Evolutionary conservation across 1,140 invertebrate genomes (phyloP), one percentile per base, ranked within the genome.

Genomic region (Homarus americanus): DNA sequence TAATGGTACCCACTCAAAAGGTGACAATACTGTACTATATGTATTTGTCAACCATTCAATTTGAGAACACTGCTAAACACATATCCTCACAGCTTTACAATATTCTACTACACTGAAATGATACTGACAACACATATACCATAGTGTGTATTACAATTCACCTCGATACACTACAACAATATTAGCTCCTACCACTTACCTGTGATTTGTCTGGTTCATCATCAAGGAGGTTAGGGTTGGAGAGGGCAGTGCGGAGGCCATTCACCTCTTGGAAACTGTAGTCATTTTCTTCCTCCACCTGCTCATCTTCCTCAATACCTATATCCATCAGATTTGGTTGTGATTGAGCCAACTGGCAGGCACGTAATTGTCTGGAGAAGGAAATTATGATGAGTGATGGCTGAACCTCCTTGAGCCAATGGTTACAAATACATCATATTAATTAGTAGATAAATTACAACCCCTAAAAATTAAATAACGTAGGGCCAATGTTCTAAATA

Each of bases 251-350:
- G 10, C 91, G 72, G 38, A 93, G 92, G 10, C 88, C 88, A 41
- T 90, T 90, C 66, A 90, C 44, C 36, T 90, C 88, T 24, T 82
- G 82, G 44, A 72, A 63, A 38, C 91, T 75, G 49, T 94, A 93
- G 92, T 94, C 92, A 75, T 94, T 93, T 49, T 93, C 92, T 86
- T 94, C 93, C 34, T 94, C 94, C 66, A 94, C 94, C 66, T 94
- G 94, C 69, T 94, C 94, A 53, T 94, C 94, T 20, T 86, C 83
- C 1, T 36, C 63, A 3, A 12, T 15, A 28, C 41, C 93, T 20
- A 90, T 28, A 32, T 94, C 94, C 1, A 94, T 80, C 17, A 95
- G 92, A 93, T 95, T 95, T 2, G 95, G 95, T 82, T 95, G 95
- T 7, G 95, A 95, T 82, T 95, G 94, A 1, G 94, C 94, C 78